Conservation (phyloP, 2,113 vertebrate genomes). For the Paraplagusia blochii region DNA sequence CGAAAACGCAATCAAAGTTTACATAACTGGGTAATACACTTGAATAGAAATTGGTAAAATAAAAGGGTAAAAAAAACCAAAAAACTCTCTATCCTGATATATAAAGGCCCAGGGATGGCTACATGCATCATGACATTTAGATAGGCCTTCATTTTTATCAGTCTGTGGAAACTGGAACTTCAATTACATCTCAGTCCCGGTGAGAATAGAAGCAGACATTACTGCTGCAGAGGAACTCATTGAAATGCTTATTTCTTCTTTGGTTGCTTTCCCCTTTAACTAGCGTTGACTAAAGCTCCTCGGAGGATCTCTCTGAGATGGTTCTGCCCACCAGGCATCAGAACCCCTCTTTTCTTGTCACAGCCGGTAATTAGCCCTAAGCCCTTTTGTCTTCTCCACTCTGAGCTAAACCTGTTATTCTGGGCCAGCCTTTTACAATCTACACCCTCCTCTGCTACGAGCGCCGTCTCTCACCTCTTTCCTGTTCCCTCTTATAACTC, state of each 20-base stretch:
- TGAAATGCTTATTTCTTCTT: slow-evolving; percentile 38
- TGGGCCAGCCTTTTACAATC: slow-evolving; percentile 53
- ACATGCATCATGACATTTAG: slow-evolving; percentile 60
- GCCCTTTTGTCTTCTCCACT: slow-evolving; percentile 64
- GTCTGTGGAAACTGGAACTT: slow-evolving; percentile 52
- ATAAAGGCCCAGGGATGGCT: slow-evolving; percentile 43
- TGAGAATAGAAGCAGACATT: slow-evolving; percentile 12
- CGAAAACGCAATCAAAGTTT: slow-evolving; percentile 44
- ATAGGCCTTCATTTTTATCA: slow-evolving; percentile 50
- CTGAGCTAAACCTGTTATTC: slow-evolving; percentile 67
- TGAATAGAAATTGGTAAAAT: too few species aligned
- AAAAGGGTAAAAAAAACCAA: too few species aligned
- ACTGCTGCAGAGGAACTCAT: slow-evolving; percentile 21
- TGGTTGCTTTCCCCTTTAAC: slow-evolving; percentile 50
- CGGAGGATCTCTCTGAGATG: slow-evolving; percentile 36
- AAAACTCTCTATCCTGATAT: slow-evolving; percentile 34
- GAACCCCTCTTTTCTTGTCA: slow-evolving; percentile 61
- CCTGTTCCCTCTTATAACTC: slow-evolving; percentile 11
- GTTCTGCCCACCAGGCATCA: slow-evolving; percentile 61
- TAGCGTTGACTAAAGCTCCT: slow-evolving; percentile 23
- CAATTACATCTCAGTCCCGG: slow-evolving; percentile 55
- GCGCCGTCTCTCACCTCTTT: slow-evolving; percentile 9
- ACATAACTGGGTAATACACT: slow-evolving; percentile 37
- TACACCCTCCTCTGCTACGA: slow-evolving; percentile 40
- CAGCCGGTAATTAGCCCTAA: slow-evolving; percentile 61